Conservation (phyloP, 2,797 vertebrate genomes). For the Arvicola amphibius region DNA sequence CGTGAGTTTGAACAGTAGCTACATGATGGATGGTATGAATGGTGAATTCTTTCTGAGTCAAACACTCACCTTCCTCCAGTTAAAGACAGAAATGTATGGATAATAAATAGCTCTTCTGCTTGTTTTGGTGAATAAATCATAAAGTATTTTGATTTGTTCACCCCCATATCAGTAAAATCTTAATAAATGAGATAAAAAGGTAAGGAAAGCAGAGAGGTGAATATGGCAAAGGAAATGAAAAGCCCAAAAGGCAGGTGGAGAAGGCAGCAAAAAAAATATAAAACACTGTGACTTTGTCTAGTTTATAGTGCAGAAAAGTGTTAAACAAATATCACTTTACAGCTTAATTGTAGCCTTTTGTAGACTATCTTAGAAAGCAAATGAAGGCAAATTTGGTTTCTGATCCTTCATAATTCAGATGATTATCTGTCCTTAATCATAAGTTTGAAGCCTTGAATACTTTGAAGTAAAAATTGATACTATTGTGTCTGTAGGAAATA, state of each 20-base stretch:
- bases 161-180: not conserved
- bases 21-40: fast-evolving
- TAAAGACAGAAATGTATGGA: not conserved
- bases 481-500: not conserved
- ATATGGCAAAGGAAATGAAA: not conserved
- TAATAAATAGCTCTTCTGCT: not conserved
- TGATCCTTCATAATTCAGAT: not conserved
- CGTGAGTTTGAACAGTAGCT: not conserved
- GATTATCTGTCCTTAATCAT: not conserved
- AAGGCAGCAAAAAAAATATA: not conserved
- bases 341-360: not conserved
- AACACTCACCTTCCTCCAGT: not conserved
- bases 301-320: not conserved
- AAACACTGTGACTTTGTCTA: not conserved
- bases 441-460: not conserved
- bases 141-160: not conserved
- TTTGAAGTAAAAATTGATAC: not conserved
- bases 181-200: not conserved
- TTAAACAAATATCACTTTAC: not conserved
- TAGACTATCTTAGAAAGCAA: not conserved
- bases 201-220: fast-evolving
- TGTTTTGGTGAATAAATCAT: not conserved
- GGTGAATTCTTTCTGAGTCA: not conserved
- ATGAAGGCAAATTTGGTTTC: slow-evolving; percentile 47
- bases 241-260: not conserved